Base-by-base conservation (phyloP, 2,113 vertebrate species). In the Sphaerodactylus townsendi region DNA sequence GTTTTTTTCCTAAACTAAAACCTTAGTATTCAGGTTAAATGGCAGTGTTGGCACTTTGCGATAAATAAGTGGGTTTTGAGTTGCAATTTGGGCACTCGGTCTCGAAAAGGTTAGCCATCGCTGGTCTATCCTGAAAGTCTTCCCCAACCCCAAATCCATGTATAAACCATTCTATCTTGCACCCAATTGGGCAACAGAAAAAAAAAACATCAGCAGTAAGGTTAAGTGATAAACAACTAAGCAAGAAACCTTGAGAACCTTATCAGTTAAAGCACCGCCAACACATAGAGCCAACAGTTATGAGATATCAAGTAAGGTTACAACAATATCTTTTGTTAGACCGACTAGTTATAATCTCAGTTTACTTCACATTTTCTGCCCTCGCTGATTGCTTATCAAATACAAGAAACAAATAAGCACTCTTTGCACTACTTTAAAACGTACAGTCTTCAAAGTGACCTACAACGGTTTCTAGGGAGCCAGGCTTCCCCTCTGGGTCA, bases 391-490 rank as follows among this genome's bases (percentile, higher is more conserved):
- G 19, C 10, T 79, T 80, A 80, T 53, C 44, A 69, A 66, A n/a
- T 33, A 17, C 13, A 69, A 25, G 75, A 59, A 25, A 44, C 0
- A 1, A 50, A 59, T 37, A 2, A 0, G 0, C 10, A 0, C 0
- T 14, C 1, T 88, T 70, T 37, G 66, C 64, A 56, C 10, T 65
- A 28, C 11, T 65, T 85, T 87, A 86, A 91, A 87, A 92, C 87
- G 90, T 37, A 77, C 77, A 77, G 85, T 82, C 89, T 87, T 85
- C 3, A 87, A 94, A 87, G 87, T 81, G 77, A 85, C 74, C 48
- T 25, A 70, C 90, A 91, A 77, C 90, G 91, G 85, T 88, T 91
- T 95, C 92, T 93, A 91, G 95, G 91, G 95, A 91, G 86, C 90
- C 93, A 41, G 23, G 53, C 28, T 62, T 77, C 23, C 35, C 25